Base-by-base conservation (phyloP, 2,113 vertebrate species). In the Ploceus nigricollis region DNA sequence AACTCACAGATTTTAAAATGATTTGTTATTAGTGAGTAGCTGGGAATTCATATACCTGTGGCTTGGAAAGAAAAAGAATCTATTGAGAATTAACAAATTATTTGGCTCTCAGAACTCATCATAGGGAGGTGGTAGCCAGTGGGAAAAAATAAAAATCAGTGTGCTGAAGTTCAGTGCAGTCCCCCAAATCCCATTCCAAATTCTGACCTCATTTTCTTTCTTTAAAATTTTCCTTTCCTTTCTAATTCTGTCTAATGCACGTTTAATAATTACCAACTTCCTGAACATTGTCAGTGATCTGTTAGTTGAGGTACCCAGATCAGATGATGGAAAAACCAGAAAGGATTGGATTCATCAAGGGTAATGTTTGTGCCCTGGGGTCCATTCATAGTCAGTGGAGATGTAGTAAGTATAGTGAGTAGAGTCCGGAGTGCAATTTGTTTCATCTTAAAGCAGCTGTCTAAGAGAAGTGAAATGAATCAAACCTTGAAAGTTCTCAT, bases 401-500 rank as follows among this genome's bases (percentile, higher is more conserved):
- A 78, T 33, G 18, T 30, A 66, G 72, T 75, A 81, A 84, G 54
- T 77, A 68, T 2, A 75, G 51, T 40, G 35, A 71, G 48, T 33
- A 70, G 40, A 90, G 30, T 54, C 37, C 66, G 57, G 89, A 84
- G 65, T 51, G 35, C 27, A 30, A 82, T 91, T 94, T 86, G 1
- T 89, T 61, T 96, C 40, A 21, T 89, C 73, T 53, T 79, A 82
- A 91, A 96, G 78, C 65, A 96, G 47, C 51, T 78, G 60, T 81
- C 86, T 66, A 64, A 45, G 61, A 93, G 79, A 89, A 84, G 35
- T 68, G 61, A 89, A 93, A 96, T 76, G 51, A 91, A 93, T 89
- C 73, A 89, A 87, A 87, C 40, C 69, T 87, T 93, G 69, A 63
- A 96, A 95, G 24, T 23, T 22, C 51, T 56, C 35, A 65, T 71